Evolutionary conservation across 2,797 vertebrate genomes (phyloP).

Genomic region (Tinamus major): DNA sequence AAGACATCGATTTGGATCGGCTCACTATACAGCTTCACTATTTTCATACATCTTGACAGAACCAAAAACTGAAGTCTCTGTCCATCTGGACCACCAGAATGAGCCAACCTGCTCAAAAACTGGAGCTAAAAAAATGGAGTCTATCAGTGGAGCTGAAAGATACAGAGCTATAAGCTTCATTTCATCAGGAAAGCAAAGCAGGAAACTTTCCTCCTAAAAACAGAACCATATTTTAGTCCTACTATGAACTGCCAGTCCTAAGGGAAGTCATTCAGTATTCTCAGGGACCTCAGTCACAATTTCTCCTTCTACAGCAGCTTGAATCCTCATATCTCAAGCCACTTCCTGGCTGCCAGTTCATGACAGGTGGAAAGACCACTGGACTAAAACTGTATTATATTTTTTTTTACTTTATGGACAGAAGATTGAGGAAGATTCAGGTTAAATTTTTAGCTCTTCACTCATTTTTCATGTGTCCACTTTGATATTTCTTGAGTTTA

Average conservation of each 20-base stretch:
- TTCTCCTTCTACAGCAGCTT: constrained; percentile 7
- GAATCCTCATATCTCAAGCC: not conserved
- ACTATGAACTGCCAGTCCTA: constrained; percentile 16
- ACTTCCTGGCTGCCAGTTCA: not conserved
- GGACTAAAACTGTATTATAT: not conserved
- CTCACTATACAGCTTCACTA: constrained; percentile 1
- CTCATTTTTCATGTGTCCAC: not conserved
- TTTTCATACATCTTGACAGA: constrained; percentile 24
- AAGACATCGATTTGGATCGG: not conserved
- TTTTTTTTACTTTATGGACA: not conserved
- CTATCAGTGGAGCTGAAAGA: not conserved
- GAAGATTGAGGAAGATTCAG: constrained; percentile 23
- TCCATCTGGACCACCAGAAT: not conserved
- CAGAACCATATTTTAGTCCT: constrained; percentile 34
- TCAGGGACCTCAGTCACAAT: constrained; percentile 21
- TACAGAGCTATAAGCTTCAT: constrained; percentile 35
- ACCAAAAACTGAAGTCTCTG: not conserved
- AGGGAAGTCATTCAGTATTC: constrained; percentile 39
- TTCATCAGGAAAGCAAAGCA: constrained; percentile 29
- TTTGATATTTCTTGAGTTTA: not conserved
- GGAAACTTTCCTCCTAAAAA: constrained; percentile 24
- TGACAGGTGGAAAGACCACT: not conserved
- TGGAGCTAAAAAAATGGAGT: not conserved
- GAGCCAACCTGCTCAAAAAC: not conserved
- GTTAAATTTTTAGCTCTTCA: not conserved